A percentile compares a stretch with the other conserved stretches of the same genome.
Evolutionary conservation across 2,888 invertebrate species (phyloP).

Genomic region (Tillus elongatus): DNA sequence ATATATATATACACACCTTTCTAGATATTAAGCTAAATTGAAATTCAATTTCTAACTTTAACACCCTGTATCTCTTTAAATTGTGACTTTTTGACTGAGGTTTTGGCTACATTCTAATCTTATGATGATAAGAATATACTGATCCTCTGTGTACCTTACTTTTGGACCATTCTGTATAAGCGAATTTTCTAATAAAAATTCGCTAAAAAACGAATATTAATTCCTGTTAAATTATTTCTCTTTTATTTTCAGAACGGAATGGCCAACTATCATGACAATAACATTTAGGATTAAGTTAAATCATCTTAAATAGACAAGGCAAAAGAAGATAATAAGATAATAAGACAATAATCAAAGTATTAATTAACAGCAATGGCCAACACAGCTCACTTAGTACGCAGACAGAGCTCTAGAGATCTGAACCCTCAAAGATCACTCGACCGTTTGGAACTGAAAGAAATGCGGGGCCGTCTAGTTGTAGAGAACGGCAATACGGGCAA

Average conservation of each 20-base stretch:
- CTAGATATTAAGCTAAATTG: too few species aligned
- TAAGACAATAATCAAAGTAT: background rate
- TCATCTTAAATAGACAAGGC: constrained; percentile 3
- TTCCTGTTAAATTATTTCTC: too few species aligned
- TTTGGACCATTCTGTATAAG: too few species aligned
- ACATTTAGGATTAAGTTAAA: constrained; percentile 18
- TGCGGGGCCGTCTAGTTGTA: constrained; percentile 69
- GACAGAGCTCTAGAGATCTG: constrained; percentile 80
- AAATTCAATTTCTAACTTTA: too few species aligned
- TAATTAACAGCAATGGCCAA: constrained; percentile 77
- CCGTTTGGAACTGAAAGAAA: constrained; percentile 76
- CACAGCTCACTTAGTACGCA: constrained; percentile 77
- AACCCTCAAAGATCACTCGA: constrained; percentile 73
- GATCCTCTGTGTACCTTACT: too few species aligned
- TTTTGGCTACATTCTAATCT: too few species aligned
- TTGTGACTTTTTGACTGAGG: too few species aligned
- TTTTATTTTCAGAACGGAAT: constrained; percentile 16
- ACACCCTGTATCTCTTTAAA: too few species aligned
- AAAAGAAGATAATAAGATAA: background rate
- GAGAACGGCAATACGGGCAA: constrained; percentile 56
- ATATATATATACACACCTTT: too few species aligned
- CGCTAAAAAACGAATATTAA: too few species aligned
- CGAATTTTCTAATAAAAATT: too few species aligned
- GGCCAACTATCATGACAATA: constrained; percentile 22
- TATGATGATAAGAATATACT: too few species aligned